Evolutionary conservation across 2,888 invertebrate genomes (phyloP), one percentile per base, ranked within the genome.

Genomic region (Linnaemya vulpina): DNA sequence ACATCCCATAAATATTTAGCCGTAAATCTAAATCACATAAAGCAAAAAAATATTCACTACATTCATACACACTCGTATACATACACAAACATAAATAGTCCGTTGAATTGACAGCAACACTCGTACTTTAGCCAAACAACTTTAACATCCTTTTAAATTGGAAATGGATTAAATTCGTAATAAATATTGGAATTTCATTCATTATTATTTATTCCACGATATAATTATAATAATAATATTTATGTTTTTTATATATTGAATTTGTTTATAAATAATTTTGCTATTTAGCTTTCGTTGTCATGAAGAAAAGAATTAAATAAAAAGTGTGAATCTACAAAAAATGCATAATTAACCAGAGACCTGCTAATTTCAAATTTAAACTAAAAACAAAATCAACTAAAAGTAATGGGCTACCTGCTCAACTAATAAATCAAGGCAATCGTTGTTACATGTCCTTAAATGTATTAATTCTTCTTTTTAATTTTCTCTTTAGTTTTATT

Each of bases 91-190:
- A 25, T 46, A 65, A 25, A 46, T 46, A 65, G n/a, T 63, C n/a
- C n/a, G 43, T 51, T 35, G 17, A 67, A 35, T 22, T 68, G 51
- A 68, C 20, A 51, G 35, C 35, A 40, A 55, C 20, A 60, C 25
- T 30, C 10, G 1, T 38, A 30, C 20, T 40, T 30, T 40, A 55
- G 53, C 22, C n/a, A 40, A 55, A 40, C 22, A 40, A n/a, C 0
- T 55, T 71, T 22, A 80, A 65, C 40, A 17, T 63, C 53, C 25
- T 71, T n/a, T n/a, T 40, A 63, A 63, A 25, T n/a, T 38, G 60
- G 22, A 51, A 62, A 43, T 65, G 43, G 38, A 51, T 13, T 3
- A 55, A 17, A 25, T 53, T n/a, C n/a, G 11, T 30, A 53, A 51
- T 10, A 68, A 53, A 53, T 38, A 53, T 53, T 53, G 38, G 38